Percentiles rank a stretch among this genome's conserved stretches.
These are phyloP conservation scores for Branchinecta lynchi DNA, from an alignment of 1,140 invertebrate genomes.

Conservation along the genomic window DNA sequence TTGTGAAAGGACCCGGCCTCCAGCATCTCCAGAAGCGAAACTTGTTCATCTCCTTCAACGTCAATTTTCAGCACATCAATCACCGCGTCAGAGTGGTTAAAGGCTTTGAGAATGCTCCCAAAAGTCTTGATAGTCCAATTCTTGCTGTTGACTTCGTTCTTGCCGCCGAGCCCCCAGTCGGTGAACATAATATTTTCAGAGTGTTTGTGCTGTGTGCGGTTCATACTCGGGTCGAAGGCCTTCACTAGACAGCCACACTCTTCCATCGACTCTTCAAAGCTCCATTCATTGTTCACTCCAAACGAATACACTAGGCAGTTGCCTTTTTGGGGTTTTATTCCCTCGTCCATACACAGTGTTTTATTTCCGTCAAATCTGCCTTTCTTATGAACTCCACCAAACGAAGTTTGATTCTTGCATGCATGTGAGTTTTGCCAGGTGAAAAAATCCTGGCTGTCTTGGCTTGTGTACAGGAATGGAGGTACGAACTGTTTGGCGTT, in stretches of 20 bases:
- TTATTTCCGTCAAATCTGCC: slow-evolving; percentile 20
- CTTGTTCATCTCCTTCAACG: slow-evolving; percentile 23
- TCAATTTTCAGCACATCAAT: slow-evolving; percentile 23
- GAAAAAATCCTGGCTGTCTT: too few relatives aligned
- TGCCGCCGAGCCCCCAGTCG: not conserved
- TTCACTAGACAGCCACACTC: slow-evolving; percentile 26
- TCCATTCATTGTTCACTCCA: slow-evolving; percentile 26
- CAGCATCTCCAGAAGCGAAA: slow-evolving; percentile 20
- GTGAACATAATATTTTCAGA: slow-evolving; percentile 6
- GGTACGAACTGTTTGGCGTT: too few relatives aligned
- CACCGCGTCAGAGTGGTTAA: slow-evolving; percentile 14
- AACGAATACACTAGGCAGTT: slow-evolving; percentile 24
- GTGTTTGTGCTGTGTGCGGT: not conserved
- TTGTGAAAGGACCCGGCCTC: slow-evolving; percentile 14
- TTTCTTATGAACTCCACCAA: too few relatives aligned
- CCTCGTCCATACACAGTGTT: slow-evolving; percentile 21
- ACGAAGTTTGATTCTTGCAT: too few relatives aligned
- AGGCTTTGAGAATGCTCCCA: slow-evolving; percentile 15
- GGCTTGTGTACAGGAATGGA: too few relatives aligned
- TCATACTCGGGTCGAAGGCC: slow-evolving; percentile 26
- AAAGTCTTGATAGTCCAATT: not conserved
- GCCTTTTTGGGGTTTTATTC: slow-evolving; percentile 14
- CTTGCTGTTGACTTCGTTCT: not conserved
- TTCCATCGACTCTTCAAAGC: slow-evolving; percentile 25
- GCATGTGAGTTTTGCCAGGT: too few relatives aligned